Percentiles rank a stretch among this genome's conserved stretches.
Conservation (phyloP, 2,113 vertebrate genomes). For the Heteronetta atricapilla region DNA sequence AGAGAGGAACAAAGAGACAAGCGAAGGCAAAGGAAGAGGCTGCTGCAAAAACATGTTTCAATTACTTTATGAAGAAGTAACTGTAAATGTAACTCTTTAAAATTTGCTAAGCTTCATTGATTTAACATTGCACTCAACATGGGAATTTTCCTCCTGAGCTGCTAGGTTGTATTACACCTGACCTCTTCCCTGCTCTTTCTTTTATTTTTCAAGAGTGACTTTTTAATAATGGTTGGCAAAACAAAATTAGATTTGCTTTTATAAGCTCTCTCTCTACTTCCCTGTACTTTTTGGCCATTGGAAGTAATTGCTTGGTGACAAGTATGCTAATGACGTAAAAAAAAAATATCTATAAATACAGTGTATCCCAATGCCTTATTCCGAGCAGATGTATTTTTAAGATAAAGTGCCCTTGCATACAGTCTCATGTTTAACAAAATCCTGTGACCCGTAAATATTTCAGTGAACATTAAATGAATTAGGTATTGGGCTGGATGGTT, state of each 20-base stretch:
- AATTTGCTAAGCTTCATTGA: conserved; percentile 36
- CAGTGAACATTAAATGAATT: conserved; percentile 18
- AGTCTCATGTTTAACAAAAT: neutral
- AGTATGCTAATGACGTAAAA: neutral
- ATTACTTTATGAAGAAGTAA: conserved; percentile 31
- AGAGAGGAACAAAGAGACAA: neutral
- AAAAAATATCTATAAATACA: neutral
- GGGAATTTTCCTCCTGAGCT: conserved; percentile 31
- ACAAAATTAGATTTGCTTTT: neutral
- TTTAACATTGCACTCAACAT: neutral
- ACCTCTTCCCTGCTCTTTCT: neutral
- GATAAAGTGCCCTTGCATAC: neutral
- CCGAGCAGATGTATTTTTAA: conserved; percentile 17
- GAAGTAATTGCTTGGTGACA: conserved; percentile 13
- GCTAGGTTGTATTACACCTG: neutral
- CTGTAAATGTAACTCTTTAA: conserved; percentile 3
- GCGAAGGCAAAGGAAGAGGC: neutral
- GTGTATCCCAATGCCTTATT: neutral
- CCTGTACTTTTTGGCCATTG: neutral
- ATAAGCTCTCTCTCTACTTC: neutral
- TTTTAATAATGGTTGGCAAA: conserved; percentile 23
- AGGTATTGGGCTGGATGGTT: neutral
- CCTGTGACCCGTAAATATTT: neutral
- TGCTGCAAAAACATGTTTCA: conserved; percentile 15
- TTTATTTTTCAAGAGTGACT: conserved; percentile 14